phyloP scores from a whole-genome alignment of 2,113 vertebrate genomes.

The Notarius quadriscutis region DNA sequence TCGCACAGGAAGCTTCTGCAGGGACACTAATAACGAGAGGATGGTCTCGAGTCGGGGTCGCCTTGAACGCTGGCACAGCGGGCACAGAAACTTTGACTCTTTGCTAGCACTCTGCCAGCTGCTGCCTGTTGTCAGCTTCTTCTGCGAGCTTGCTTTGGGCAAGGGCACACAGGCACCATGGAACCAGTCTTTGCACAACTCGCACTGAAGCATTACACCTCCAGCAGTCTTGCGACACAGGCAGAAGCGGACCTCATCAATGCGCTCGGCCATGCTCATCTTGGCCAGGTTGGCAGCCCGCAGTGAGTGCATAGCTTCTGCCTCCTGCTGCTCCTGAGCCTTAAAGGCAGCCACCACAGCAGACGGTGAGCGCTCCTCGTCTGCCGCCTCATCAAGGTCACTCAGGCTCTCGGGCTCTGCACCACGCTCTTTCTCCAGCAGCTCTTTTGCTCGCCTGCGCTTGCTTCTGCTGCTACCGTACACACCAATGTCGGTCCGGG shows the following conservation, averaged over 20 bases:
- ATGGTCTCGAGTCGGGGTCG: constrained; percentile 95
- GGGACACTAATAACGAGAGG: constrained; percentile 89
- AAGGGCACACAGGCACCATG: constrained; percentile 92
- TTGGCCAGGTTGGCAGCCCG: constrained; percentile 92
- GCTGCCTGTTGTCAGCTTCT: constrained; percentile 78
- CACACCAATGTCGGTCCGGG: constrained; percentile 90
- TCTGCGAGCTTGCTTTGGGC: constrained; percentile 88
- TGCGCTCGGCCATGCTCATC: constrained; percentile 96
- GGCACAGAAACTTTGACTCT: constrained; percentile 94
- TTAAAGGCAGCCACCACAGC: constrained; percentile 92
- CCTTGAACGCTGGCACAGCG: constrained; percentile 91
- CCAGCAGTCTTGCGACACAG: constrained; percentile 91
- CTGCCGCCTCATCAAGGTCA: constrained; percentile 86
- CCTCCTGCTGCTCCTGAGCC: constrained; percentile 91
- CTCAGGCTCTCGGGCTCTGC: constrained; percentile 87
- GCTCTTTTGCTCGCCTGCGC: constrained; percentile 87
- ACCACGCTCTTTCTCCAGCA: constrained; percentile 93
- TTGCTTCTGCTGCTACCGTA: constrained; percentile 95
- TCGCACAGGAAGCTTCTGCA: constrained; percentile 94
- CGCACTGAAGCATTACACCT: constrained; percentile 96
- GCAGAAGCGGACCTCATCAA: constrained; percentile 96
- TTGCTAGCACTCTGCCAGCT: constrained; percentile 92
- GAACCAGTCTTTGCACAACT: constrained; percentile 98
- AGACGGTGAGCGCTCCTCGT: constrained; percentile 86
- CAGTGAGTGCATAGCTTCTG: constrained; percentile 91